Conservation (phyloP, 1,140 invertebrate species). For the Heterodera carotae region DNA sequence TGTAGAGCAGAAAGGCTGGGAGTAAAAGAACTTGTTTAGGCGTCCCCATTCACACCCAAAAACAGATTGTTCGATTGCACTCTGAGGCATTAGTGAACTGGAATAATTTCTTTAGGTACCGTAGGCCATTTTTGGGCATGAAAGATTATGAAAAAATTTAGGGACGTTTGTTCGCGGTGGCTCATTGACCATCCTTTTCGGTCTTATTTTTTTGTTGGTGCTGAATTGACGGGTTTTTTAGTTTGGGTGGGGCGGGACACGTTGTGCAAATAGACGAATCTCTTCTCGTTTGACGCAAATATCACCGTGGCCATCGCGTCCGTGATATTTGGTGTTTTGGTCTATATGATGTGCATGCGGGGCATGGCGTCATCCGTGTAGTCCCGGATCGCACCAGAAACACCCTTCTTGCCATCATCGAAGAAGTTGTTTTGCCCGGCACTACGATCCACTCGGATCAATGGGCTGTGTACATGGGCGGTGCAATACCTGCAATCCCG, state of each 20-base stretch:
- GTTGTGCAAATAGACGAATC: background rate
- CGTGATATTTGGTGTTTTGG: background rate
- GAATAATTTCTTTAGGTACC: constrained; percentile 2
- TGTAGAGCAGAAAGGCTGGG: background rate
- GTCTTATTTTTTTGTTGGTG: background rate
- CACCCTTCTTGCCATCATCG: background rate
- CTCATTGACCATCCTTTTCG: background rate
- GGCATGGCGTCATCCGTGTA: background rate
- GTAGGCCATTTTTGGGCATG: no score
- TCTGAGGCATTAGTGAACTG: background rate
- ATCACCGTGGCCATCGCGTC: background rate
- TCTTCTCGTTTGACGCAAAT: background rate
- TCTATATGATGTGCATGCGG: constrained; percentile 5
- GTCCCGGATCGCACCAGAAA: no score
- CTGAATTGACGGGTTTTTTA: background rate
- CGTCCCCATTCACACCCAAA: background rate
- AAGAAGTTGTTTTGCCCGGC: background rate
- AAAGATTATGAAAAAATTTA: no score
- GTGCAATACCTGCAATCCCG: background rate
- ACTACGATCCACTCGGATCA: background rate
- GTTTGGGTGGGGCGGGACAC: background rate
- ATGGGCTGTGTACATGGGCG: background rate
- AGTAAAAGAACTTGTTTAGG: no score
- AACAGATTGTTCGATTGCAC: background rate
- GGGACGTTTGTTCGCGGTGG: constrained; percentile 7